Base-by-base conservation (phyloP, 2,888 invertebrate species). In the Petrophora chlorosata region DNA sequence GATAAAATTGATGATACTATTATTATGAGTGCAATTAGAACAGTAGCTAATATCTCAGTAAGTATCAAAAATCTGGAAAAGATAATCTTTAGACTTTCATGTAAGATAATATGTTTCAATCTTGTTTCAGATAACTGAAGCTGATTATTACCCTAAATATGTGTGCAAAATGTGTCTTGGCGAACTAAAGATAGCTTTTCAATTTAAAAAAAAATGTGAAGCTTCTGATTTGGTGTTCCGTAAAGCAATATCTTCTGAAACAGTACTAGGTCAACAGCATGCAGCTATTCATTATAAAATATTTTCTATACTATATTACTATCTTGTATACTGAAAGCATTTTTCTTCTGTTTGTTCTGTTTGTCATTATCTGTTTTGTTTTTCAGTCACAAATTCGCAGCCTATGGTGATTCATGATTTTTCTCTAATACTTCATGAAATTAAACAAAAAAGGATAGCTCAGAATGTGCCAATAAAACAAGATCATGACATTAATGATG, bases 191-290 rank as follows among this genome's bases (percentile, higher is more conserved):
- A 43, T 56, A 25, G 59, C 67, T 28, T 51, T 56, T 35, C 14
- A 51, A 16, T 65, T 67, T 47, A 67, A 63, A 54, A 59, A 34
- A 14, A 63, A 63, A 55, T 65, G 64, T 59, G 63, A 63, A 53
- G 41, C 54, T 29, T 59, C 65, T 25, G 58, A 63, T 32, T 14
- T 54, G 23, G 34, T 56, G n/a, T 65, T 65, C 44, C 55, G 56
- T 10, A 58, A 46, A 59, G 34, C 55, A 35, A 48, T 58, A 28
- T 43, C 55, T 35, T 39, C 52, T 17, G 51, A 53, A 51, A 43
- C 52, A 35, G 8, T 43, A 4, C 28, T 49, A 44, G 29, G 59
- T 56, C n/a, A n/a, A n/a, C n/a, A n/a, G n/a, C n/a, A n/a, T n/a
- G n/a, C n/a, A n/a, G n/a, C n/a, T n/a, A n/a, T n/a, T n/a, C n/a